These are phyloP conservation scores for Gastrophysa polygoni DNA, from an alignment of 2,888 invertebrate genomes.

Conservation along the genomic window DNA sequence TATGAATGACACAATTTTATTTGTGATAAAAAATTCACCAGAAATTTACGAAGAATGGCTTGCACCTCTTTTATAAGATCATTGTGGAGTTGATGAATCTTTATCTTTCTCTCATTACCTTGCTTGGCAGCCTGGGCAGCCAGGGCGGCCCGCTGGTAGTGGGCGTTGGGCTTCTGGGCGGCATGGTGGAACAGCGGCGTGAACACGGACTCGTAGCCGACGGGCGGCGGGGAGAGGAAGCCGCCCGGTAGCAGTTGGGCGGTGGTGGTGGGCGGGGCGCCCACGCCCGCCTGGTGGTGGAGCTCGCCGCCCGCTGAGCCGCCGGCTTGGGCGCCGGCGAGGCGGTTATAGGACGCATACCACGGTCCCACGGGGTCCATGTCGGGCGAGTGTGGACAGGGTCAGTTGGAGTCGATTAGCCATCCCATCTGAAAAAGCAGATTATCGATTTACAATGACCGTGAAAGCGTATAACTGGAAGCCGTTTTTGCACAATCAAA, in stretches of 20 bases:
- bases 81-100: too few relatives aligned
- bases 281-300: conserved; percentile 65
- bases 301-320: conserved; percentile 68
- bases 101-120: too few relatives aligned
- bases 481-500: too few relatives aligned
- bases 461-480: too few relatives aligned
- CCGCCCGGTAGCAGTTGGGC: conserved; percentile 72
- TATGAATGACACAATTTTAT: too few relatives aligned
- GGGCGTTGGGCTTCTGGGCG: conserved; percentile 64
- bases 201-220: conserved; percentile 82
- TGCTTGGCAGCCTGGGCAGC: conserved; percentile 51
- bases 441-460: too few relatives aligned
- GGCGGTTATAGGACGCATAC: conserved; percentile 84
- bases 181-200: conserved; percentile 83
- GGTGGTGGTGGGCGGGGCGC: conserved; percentile 63
- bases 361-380: conserved; percentile 93
- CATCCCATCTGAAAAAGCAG: conserved; percentile 55
- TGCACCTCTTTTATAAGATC: too few relatives aligned
- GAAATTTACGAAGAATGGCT: too few relatives aligned
- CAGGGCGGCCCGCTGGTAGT: conserved; percentile 68
- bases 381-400: too few relatives aligned
- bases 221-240: conserved; percentile 75
- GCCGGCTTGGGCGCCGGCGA: conserved; percentile 68
- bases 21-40: too few relatives aligned
- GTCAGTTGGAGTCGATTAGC: conserved; percentile 45